Percentiles rank a stretch among this genome's conserved stretches.
phyloP scores from a whole-genome alignment of 2,797 vertebrate species.

The Sphenopsis melanotis region DNA sequence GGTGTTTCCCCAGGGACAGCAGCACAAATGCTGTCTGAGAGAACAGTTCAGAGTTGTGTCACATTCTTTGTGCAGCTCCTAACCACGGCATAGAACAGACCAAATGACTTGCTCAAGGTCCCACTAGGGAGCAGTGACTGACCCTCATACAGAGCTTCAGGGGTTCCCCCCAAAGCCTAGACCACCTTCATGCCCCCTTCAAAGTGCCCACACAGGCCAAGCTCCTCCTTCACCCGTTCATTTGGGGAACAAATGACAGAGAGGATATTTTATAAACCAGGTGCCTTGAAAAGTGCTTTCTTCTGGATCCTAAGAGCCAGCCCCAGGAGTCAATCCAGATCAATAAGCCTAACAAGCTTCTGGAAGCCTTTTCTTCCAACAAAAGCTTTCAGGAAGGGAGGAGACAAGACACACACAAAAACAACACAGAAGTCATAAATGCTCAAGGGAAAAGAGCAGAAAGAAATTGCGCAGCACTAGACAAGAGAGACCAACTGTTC shows the following conservation, averaged over 20 bases:
- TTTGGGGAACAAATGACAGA: neutral
- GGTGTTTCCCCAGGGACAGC: neutral
- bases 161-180: neutral
- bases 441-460: neutral
- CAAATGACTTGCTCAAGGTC: neutral
- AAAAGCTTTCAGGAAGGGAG: neutral
- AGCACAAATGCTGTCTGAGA: neutral
- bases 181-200: neutral
- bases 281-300: neutral
- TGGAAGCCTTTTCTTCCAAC: neutral
- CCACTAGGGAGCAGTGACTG: neutral
- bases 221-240: neutral
- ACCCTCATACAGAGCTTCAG: neutral
- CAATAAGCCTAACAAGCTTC: neutral
- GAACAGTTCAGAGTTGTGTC: fast-evolving
- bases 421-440: neutral
- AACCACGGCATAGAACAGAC: neutral
- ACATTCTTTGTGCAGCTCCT: neutral
- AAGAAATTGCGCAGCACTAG: neutral
- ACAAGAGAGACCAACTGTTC: neutral
- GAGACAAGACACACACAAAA: neutral
- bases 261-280: neutral
- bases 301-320: neutral
- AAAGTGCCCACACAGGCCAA: fast-evolving
- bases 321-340: neutral